Evolutionary conservation across 2,888 invertebrate genomes (phyloP).

Genomic region (Marasmarcha lunaedactyla): DNA sequence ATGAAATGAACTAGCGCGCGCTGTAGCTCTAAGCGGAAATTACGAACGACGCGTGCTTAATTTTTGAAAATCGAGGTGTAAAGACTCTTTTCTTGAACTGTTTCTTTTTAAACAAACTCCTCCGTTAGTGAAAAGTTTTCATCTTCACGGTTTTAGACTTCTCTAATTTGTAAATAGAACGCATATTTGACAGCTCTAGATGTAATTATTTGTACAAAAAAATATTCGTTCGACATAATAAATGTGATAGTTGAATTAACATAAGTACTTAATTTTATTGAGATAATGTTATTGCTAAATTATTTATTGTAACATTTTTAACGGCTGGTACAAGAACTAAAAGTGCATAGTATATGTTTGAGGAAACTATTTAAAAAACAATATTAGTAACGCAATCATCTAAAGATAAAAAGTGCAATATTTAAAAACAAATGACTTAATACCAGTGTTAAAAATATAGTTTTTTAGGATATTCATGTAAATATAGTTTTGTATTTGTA

Average conservation of each 20-base stretch:
- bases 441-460: neutral
- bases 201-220: conserved; percentile 42
- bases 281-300: conserved; percentile 48
- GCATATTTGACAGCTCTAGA: conserved; percentile 8
- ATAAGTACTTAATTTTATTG: conserved; percentile 64
- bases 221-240: conserved; percentile 55
- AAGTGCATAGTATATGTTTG: conserved; percentile 3
- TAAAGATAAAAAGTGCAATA: conserved; percentile 2
- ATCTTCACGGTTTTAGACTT: conserved; percentile 41
- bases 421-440: conserved; percentile 1
- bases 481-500: conserved; percentile 5
- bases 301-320: conserved; percentile 47
- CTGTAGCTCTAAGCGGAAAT: conserved; percentile 29
- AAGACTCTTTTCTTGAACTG: conserved; percentile 14
- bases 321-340: conserved; percentile 23
- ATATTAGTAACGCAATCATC: neutral
- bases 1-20: conserved; percentile 63
- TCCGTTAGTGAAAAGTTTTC: conserved; percentile 33
- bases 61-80: conserved; percentile 36
- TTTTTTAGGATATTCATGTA: conserved; percentile 5
- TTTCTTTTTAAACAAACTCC: conserved; percentile 4
- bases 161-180: conserved; percentile 23
- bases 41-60: conserved; percentile 57
- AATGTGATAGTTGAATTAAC: conserved; percentile 68
- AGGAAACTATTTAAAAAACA: conserved; percentile 1